Base-by-base conservation (phyloP, 2,797 vertebrate species). In the Mus spretus region DNA sequence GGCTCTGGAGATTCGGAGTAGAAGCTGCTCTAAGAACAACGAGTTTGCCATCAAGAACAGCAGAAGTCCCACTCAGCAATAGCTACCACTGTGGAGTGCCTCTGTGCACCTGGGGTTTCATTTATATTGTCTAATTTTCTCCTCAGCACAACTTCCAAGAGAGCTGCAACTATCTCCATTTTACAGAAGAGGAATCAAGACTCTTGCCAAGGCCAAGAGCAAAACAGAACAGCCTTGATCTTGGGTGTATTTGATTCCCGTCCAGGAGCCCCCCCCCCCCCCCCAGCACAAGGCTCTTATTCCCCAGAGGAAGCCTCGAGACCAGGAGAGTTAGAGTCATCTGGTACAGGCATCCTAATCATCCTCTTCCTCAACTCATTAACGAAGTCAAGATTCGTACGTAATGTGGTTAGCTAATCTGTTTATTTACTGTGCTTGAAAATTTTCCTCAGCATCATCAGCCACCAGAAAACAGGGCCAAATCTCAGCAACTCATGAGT, bases 301-400 rank as follows among this genome's bases (percentile, higher is more conserved):
- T 94, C 87, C 83, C 63, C 80, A 59, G 63, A 95, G 82, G 89
- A 96, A 88, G 65, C 90, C 7, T 77, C 28, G 74, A 92, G 63
- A 93, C 85, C 50, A 63, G 75, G 90, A 91, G 90, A 93, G 78
- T 90, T 70, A 86, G 90, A 86, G 78, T 86, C 82, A 89, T 96
- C 91, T 96, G 89, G 85, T 93, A 40, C 15, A 85, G 86, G 57
- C 31, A 92, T 44, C 67, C 70, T 96, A 94, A 95, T 89, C 93
- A 97, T 93, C 63, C 40, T 96, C 79, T 96, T 96, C 90, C 93
- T 98, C 91, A 89, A 75, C 78, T 95, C 92, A 93, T 96, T 96
- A 96, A 95, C 85, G 28, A 97, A 95, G 96, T 93, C 89, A 96
- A 97, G 96, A 94, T 55, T 83, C 95, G 79, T 87, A 90, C 59